Conservation (phyloP, 2,888 invertebrate genomes). For the Xestoiulus laeticollis region DNA sequence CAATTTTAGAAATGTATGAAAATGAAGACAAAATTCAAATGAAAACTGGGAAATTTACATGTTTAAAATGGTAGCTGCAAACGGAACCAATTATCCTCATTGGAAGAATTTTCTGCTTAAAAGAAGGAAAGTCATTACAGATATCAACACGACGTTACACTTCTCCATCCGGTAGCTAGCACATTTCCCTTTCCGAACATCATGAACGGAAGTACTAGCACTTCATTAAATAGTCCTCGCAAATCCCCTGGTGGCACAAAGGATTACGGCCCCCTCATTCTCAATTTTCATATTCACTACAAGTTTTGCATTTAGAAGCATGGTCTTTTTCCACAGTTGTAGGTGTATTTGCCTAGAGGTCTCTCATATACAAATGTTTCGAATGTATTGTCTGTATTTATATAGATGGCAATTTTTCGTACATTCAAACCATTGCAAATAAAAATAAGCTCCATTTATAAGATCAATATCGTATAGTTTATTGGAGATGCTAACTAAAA, state of each 20-base stretch:
- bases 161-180: neutral
- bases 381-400: too few species aligned
- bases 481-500: too few species aligned
- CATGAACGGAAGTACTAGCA: slow-evolving; percentile 10
- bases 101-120: neutral
- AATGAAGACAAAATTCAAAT: neutral
- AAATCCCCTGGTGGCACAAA: neutral
- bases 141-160: neutral
- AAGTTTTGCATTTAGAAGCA: neutral
- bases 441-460: too few species aligned
- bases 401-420: too few species aligned
- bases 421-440: too few species aligned
- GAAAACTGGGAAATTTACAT: too few species aligned
- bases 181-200: neutral
- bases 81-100: neutral
- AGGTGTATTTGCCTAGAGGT: too few species aligned
- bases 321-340: too few species aligned
- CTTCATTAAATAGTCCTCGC: slow-evolving; percentile 35
- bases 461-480: too few species aligned
- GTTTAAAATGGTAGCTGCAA: neutral
- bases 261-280: neutral
- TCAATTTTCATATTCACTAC: neutral
- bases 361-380: too few species aligned
- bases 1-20: neutral
- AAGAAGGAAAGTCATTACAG: neutral